Base-by-base conservation (phyloP, 2,888 invertebrate genomes). In the Asteroscopus sphinx region DNA sequence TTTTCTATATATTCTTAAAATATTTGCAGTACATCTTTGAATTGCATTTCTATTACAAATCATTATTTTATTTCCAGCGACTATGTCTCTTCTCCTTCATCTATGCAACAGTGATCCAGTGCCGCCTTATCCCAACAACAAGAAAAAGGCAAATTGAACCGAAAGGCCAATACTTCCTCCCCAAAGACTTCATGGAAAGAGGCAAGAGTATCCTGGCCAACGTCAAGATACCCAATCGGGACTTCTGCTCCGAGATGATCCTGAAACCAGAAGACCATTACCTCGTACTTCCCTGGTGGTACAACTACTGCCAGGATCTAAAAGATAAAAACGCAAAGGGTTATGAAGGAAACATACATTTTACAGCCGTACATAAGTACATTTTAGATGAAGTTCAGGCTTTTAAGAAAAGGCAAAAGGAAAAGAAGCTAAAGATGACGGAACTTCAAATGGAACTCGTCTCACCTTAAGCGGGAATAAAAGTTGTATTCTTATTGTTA, bases 241-340 rank as follows among this genome's bases (percentile, higher is more conserved):
- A 76, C 1, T 88, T 87, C 44, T 90, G 90, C 52, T 15, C 66
- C 0, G 57, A 80, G 13, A 81, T 82, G 76, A 42, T 74, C 1
- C 60, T 79, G 0, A 33, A 57, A 0, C 67, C 81, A 0, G 64
- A 76, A 2, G 57, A 73, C 0, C 64, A 72, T 0, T 81, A 79
- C 16, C 35, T 82, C 4, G 68, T 82, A 0, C 57, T 87, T 3
- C 90, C 90, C 0, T 90, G 88, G 88, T 90, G 90, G 90, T 83
- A 82, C 36, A 51, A 80, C 7, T 82, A 84, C 46, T 90, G 90
- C 40, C 70, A 81, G 42, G 64, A 59, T 0, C 16, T 82, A 2
- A 73, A 64, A 9, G 82, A 85, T 2, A 74, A 62, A 7, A 44
- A 58, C 6, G 36, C 40, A 4, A 70, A 57, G 3, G 47, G 37